Base-by-base conservation (phyloP, 2,888 invertebrate genomes). In the Cantharis nigra region DNA sequence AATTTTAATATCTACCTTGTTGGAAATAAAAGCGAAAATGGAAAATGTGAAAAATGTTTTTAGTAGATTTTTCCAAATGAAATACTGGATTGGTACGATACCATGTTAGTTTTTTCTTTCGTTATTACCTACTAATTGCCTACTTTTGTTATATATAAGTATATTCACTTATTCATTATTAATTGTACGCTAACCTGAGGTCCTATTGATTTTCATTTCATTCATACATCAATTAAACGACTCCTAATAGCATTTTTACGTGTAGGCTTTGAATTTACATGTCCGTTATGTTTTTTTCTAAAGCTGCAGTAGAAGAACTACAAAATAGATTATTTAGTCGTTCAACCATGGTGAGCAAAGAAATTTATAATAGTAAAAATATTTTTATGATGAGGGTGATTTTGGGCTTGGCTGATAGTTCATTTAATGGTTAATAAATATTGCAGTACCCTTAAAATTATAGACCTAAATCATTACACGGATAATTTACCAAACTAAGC, bases 371-470 rank as follows among this genome's bases (percentile, higher is more conserved):
- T 26, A 49, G 49, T 49, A 49, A 49, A 49, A 49, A 49, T 49
- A 49, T 49, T 49, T 49, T 49, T 49, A 49, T 49, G 49, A 49
- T 49, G 49, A 49, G 49, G 49, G 49, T 49, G 49, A 49, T 49
- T 49, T 49, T 49, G 49, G 49, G 49, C 49, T 49, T 49, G 49
- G 49, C 49, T 28, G 70, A 70, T 78, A 72, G 70, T 72, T 78
- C 71, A 75, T 49, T 75, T 75, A 78, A 78, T 78, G 75, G 72
- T 70, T 73, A 75, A 78, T 78, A 75, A 71, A 75, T 77, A 71
- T 71, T 71, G 72, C 77, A 71, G 30, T 69, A 73, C 75, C 74
- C 71, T 70, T 63, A 63, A 72, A 78, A 75, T 78, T 75, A 78
- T 49, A 71, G 64, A 70, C 63, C 67, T 49, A 65, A 62, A 71